Evolutionary conservation across 2,113 vertebrate genomes (phyloP).

Genomic region (Myocastor coypus): DNA sequence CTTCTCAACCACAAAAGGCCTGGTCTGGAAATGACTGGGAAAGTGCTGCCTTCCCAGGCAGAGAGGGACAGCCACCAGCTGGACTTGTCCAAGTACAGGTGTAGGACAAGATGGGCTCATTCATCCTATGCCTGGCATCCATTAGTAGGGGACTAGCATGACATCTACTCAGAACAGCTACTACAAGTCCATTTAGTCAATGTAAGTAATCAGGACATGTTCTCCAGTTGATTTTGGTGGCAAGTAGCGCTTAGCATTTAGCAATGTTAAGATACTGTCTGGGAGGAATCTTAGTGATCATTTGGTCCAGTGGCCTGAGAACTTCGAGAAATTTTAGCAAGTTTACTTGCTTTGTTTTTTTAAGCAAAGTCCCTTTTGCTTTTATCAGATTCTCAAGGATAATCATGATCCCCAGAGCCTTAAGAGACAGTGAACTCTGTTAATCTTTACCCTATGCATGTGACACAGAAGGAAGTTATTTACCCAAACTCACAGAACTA

Average conservation of each 20-base stretch:
- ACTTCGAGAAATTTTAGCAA: background rate
- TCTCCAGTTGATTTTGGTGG: background rate
- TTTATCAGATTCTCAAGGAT: conserved; percentile 23
- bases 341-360: conserved; percentile 17
- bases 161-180: background rate
- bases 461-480: background rate
- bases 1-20: background rate
- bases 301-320: background rate
- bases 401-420: conserved; percentile 11
- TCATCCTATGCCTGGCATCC: background rate
- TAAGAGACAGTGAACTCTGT: background rate
- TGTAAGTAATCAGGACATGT: background rate
- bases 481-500: conserved; percentile 12
- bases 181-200: background rate
- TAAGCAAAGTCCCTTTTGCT: background rate
- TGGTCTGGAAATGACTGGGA: background rate
- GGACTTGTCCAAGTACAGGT: background rate
- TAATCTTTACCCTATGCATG: background rate
- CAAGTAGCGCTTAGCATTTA: background rate
- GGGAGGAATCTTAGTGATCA: background rate
- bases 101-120: background rate
- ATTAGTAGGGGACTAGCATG: fast-evolving
- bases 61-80: background rate
- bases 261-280: background rate
- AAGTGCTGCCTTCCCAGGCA: background rate